A percentile compares a stretch with the other conserved stretches of the same genome.
phyloP scores from a whole-genome alignment of 2,113 vertebrate species.

The Ceuthmochares aereus region DNA sequence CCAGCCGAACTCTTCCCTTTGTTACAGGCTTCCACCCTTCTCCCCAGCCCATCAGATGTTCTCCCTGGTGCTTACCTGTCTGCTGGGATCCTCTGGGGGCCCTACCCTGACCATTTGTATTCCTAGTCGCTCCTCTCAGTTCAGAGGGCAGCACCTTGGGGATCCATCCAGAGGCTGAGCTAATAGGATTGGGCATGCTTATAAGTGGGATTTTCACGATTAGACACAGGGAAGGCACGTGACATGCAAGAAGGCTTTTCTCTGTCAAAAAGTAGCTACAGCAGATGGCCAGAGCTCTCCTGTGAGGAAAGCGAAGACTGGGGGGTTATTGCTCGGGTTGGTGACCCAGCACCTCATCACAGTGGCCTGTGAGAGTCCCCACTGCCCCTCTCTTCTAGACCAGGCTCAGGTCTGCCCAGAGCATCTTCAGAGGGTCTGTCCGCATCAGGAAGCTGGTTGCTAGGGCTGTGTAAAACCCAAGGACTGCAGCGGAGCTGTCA shows the following conservation, averaged over 20 bases:
- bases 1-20: not conserved
- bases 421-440: not conserved
- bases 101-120: not conserved
- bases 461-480: not conserved
- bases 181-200: not conserved
- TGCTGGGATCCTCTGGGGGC: not conserved
- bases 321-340: not conserved
- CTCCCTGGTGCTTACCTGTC: not conserved
- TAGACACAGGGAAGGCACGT: not conserved
- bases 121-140: not conserved
- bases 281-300: conserved; percentile 39
- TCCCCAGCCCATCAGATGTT: not conserved
- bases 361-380: not conserved
- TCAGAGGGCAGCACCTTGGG: conserved; percentile 15
- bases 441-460: not conserved
- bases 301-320: not conserved
- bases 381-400: not conserved
- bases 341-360: not conserved
- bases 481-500: not conserved
- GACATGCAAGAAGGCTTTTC: not conserved
- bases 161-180: conserved; percentile 2
- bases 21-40: not conserved
- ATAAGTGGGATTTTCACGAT: conserved; percentile 30
- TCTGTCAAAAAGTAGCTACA: not conserved
- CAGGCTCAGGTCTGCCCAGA: not conserved